Conservation (phyloP, 1,140 invertebrate genomes). For the Metopolophium dirhodum region DNA sequence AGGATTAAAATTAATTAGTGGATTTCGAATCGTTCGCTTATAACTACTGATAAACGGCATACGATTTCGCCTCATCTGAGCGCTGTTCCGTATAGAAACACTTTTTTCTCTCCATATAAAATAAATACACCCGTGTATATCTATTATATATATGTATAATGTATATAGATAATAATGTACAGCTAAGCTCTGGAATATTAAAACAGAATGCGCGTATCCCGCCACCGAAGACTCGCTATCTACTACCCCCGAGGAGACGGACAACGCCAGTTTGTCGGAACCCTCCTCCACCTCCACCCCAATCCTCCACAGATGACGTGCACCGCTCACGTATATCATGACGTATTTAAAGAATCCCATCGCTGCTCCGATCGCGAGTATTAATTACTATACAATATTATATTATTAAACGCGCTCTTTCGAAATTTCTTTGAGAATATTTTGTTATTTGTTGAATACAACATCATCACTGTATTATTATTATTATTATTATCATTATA, state of each 20-base stretch:
- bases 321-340: background rate
- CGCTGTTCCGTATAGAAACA: background rate
- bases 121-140: background rate
- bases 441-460: background rate
- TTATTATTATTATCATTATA: too few relatives aligned
- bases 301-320: background rate
- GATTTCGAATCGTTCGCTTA: background rate
- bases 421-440: background rate
- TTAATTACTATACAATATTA: background rate
- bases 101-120: background rate
- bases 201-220: background rate
- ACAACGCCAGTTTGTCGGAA: background rate
- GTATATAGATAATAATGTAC: background rate
- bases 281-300: background rate
- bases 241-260: background rate
- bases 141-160: background rate
- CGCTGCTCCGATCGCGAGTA: background rate
- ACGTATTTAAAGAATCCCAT: background rate
- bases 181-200: too few relatives aligned
- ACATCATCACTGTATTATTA: background rate
- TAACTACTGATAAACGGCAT: background rate
- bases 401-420: background rate
- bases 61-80: background rate
- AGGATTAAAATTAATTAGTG: background rate
- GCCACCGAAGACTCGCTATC: background rate